Percentiles rank a stretch among this genome's conserved stretches.
Conservation (phyloP, 2,888 invertebrate genomes). For the Cenopis cana region DNA sequence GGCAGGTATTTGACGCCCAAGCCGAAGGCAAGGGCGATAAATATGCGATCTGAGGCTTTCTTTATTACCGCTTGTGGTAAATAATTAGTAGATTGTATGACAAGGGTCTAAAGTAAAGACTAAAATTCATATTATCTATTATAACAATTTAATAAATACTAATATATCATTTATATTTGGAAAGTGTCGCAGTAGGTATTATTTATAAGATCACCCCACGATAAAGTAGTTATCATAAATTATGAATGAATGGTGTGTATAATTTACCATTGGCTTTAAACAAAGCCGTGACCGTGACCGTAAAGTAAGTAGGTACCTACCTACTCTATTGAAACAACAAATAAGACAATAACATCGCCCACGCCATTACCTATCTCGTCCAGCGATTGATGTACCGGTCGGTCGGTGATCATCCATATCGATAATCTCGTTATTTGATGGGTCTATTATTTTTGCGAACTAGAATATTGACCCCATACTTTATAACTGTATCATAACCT, state of each 20-base stretch:
- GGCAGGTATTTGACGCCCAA: too few relatives aligned
- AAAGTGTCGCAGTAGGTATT: background rate
- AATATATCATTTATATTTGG: background rate
- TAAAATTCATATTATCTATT: background rate
- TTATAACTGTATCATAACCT: slow-evolving; percentile 43
- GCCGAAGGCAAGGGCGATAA: too few relatives aligned
- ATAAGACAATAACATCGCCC: slow-evolving; percentile 17
- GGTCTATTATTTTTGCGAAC: slow-evolving; percentile 40
- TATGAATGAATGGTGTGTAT: background rate
- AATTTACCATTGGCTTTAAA: background rate
- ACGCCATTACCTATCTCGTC: slow-evolving; percentile 21
- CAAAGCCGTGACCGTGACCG: background rate
- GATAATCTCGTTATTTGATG: slow-evolving; percentile 24
- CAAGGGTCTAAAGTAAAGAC: too few relatives aligned
- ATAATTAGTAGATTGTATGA: too few relatives aligned
- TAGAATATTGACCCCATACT: slow-evolving; percentile 46
- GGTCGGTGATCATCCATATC: slow-evolving; percentile 31
- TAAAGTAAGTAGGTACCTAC: too few relatives aligned
- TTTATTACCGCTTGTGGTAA: too few relatives aligned
- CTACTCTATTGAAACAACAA: slow-evolving; percentile 8
- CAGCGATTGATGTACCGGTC: slow-evolving; percentile 5
- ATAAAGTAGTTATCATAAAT: background rate
- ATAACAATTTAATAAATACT: background rate
- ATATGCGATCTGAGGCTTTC: too few relatives aligned
- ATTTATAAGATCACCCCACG: background rate